These are phyloP conservation scores for Hexactinellida sp. DNA, from an alignment of 37 sponge, comb jelly and placozoan species.

Conservation along the genomic window DNA sequence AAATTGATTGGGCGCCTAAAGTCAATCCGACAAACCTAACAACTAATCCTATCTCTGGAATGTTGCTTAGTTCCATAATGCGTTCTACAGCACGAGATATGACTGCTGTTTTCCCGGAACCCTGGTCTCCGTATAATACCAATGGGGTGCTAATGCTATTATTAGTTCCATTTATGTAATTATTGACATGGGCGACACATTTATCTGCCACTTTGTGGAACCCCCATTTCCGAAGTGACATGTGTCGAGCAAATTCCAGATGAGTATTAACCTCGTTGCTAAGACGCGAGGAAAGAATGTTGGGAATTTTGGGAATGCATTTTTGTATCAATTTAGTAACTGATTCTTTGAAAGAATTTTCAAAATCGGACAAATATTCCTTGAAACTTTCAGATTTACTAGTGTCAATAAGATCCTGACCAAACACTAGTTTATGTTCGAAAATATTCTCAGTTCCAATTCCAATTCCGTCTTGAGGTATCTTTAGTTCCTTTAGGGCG, in stretches of 20 bases:
- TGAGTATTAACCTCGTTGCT: conserved; percentile 3
- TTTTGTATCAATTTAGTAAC: background rate
- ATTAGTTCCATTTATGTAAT: background rate
- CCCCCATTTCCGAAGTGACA: background rate
- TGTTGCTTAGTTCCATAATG: background rate
- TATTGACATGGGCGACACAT: background rate
- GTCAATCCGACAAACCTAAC: conserved; percentile 63
- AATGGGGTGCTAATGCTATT: conserved; percentile 22
- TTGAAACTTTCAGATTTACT: background rate
- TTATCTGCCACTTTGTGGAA: background rate
- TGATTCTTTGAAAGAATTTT: background rate
- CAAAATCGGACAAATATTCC: background rate
- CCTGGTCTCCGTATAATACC: conserved; percentile 47
- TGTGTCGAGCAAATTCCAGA: background rate
- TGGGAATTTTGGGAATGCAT: background rate
- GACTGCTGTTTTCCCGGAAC: conserved; percentile 59
- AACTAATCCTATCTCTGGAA: background rate
- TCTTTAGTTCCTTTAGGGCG: conserved; percentile 26
- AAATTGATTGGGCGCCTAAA: conserved; percentile 30
- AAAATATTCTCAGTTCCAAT: conserved; percentile 17
- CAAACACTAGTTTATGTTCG: background rate
- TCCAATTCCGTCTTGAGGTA: conserved; percentile 20
- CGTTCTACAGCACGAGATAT: conserved; percentile 28
- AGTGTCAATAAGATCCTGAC: background rate
- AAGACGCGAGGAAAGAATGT: background rate